Percentiles rank a stretch among this genome's conserved stretches.
These are phyloP conservation scores for Coregonus sp. DNA, from an alignment of 2,797 vertebrate genomes.

Conservation along the genomic window DNA sequence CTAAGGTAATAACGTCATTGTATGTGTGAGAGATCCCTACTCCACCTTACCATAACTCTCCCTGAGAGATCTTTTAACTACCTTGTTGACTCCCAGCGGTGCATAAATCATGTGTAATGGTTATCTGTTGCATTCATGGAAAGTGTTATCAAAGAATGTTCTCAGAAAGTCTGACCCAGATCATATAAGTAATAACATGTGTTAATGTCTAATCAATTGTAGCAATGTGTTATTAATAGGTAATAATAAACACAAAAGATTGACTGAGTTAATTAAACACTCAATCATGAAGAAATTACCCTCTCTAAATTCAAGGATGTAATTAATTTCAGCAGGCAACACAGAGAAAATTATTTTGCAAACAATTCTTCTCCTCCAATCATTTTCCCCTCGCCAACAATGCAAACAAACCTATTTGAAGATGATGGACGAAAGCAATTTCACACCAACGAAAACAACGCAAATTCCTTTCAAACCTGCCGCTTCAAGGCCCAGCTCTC, in stretches of 20 bases:
- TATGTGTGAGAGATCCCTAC: too few species aligned
- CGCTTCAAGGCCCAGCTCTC: constrained; percentile 32
- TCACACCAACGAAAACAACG: constrained; percentile 61
- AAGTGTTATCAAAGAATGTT: too few species aligned
- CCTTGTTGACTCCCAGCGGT: too few species aligned
- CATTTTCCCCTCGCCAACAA: constrained; percentile 55
- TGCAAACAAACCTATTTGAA: constrained; percentile 50
- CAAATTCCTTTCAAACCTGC: constrained; percentile 57
- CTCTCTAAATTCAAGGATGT: constrained; percentile 26
- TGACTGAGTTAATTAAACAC: constrained; percentile 1
- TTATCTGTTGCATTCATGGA: too few species aligned
- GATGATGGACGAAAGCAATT: constrained; percentile 70
- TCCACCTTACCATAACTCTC: too few species aligned
- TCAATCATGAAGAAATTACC: constrained; percentile 20
- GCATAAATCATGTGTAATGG: too few species aligned
- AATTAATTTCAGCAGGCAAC: constrained; percentile 19
- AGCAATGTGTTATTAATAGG: neutral
- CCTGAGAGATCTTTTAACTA: too few species aligned
- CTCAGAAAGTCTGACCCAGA: neutral
- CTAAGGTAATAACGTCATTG: too few species aligned
- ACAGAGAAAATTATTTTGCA: constrained; percentile 52
- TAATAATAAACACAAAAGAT: neutral
- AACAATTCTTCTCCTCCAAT: constrained; percentile 58
- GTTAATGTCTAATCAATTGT: neutral
- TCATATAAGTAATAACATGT: neutral